phyloP scores from a whole-genome alignment of 1,140 invertebrate genomes.

The Drosophila tristis region DNA sequence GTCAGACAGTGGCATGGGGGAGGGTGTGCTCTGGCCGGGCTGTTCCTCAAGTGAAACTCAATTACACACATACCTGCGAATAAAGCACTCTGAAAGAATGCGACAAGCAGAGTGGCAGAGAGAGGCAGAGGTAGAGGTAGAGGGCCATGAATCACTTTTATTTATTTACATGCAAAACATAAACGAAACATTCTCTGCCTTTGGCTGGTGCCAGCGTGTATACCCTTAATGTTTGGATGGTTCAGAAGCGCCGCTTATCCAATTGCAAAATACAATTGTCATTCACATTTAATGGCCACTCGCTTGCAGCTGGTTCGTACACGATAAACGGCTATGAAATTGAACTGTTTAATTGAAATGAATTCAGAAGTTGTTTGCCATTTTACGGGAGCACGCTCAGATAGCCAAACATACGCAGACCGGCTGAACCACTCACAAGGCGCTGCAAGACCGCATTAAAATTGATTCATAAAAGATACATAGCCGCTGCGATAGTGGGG shows the following conservation, averaged over 20 bases:
- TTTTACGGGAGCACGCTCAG: no score
- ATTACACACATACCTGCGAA: conserved; percentile 64
- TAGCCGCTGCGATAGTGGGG: no score
- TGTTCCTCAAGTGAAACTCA: conserved; percentile 64
- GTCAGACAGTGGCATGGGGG: conserved; percentile 39
- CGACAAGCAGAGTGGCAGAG: conserved; percentile 9
- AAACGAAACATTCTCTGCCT: conserved; percentile 24
- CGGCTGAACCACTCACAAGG: no score
- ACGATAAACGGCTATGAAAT: background rate
- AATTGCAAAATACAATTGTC: no score
- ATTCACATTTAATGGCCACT: no score
- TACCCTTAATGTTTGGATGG: conserved; percentile 13
- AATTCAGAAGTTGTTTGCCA: no score
- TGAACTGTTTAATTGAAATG: no score
- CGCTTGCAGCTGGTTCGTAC: no score
- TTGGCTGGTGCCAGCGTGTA: conserved; percentile 1
- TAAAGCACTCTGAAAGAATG: conserved; percentile 44
- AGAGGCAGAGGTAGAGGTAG: background rate
- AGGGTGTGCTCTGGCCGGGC: background rate
- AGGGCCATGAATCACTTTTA: conserved; percentile 62
- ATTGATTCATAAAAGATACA: no score
- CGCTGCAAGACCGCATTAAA: no score
- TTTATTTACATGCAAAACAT: conserved; percentile 63
- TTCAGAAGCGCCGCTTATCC: no score
- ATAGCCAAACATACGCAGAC: no score